Evolutionary conservation across 2,113 vertebrate genomes (phyloP).

Genomic region (Plestiodon gilberti): DNA sequence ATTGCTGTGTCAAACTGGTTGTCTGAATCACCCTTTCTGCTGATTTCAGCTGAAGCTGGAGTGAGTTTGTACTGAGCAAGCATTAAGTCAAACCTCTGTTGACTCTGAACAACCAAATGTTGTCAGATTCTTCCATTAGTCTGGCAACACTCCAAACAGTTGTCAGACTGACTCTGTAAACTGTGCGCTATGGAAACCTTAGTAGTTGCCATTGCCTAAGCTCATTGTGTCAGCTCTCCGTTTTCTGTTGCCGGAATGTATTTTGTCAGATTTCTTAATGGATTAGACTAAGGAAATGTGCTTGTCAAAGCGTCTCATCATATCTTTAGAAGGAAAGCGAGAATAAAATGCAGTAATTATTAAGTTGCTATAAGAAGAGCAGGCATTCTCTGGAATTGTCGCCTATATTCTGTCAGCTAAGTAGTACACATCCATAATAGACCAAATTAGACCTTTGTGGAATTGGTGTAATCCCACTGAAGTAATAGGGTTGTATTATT

Average conservation of each 20-base stretch:
- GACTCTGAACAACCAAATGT: neutral
- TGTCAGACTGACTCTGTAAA: neutral
- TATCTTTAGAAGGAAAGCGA: constrained; percentile 26
- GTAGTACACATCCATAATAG: neutral
- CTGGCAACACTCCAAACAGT: constrained; percentile 1
- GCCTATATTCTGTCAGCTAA: constrained; percentile 16
- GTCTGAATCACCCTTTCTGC: neutral
- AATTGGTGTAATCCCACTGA: neutral
- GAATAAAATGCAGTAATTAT: constrained; percentile 41
- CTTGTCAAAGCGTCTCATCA: constrained; percentile 39
- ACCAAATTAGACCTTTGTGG: constrained; percentile 32
- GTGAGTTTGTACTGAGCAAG: neutral
- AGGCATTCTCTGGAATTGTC: constrained; percentile 12
- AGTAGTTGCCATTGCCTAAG: neutral
- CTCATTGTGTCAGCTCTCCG: neutral
- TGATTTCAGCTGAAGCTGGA: neutral
- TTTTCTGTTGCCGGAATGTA: constrained; percentile 27
- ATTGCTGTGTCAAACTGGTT: neutral
- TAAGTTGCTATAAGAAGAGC: constrained; percentile 39
- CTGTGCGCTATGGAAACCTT: constrained; percentile 26
- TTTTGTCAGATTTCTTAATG: constrained; percentile 48
- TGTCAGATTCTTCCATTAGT: neutral
- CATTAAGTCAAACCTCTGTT: constrained; percentile 23
- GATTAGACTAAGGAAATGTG: constrained; percentile 37
- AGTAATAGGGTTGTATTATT: neutral